Evolutionary conservation across 2,113 vertebrate genomes (phyloP), one percentile per base, ranked within the genome.

Genomic region (Epinephelus moara): DNA sequence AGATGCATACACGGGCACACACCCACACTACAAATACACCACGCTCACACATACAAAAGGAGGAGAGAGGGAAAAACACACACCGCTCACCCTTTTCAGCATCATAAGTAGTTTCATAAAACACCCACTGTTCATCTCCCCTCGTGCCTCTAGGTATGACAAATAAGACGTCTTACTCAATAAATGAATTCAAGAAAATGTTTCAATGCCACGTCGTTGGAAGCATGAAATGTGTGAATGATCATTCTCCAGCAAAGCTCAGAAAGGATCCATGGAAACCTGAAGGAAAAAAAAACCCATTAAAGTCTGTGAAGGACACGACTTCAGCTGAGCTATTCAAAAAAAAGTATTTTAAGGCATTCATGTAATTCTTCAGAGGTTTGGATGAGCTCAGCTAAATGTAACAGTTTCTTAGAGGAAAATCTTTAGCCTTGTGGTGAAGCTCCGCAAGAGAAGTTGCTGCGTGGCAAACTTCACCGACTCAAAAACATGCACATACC

Each of bases 381-480:
- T 75, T 66, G 78, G 57, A 68, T 78, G 63, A 83, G 47, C 30
- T 47, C 4, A 10, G 61, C 50, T 73, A 53, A 40, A 83, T 37
- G 57, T 50, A 66, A 69, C 25, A 66, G 10, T 60, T 75, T 72
- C 85, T 56, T 47, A 37, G n/a, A 55, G 45, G 71, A 73, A 37
- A 74, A 42, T 84, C 19, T 76, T 60, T 50, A 17, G 53, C 62
- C 37, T 52, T 68, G 40, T 80, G 57, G 21, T 76, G 50, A 77
- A 73, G 50, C 72, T 57, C 49, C 14, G 33, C 59, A 50, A 70
- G 30, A 73, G 63, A 81, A 81, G 53, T 64, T 71, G 63, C 73
- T 62, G 75, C 17, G 13, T 70, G 85, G 81, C 52, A 42, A 88
- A 86, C 76, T 86, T 68, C 12, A 63, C 79, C 62, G 30, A 77